Base-by-base conservation (phyloP, 2,888 invertebrate genomes). In the Cremastobaeus sp. region DNA sequence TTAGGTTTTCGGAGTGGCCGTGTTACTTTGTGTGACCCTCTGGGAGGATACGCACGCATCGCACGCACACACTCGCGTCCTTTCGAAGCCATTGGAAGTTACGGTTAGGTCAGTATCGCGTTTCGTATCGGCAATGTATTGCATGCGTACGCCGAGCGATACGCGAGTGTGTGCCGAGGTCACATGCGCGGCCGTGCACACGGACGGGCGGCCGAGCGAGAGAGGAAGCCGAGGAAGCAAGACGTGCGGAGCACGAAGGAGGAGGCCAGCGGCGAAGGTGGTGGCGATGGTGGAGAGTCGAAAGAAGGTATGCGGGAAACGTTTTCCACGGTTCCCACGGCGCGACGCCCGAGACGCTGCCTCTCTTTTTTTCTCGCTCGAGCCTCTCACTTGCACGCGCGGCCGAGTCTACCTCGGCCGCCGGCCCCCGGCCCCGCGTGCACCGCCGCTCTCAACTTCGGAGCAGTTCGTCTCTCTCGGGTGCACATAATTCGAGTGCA, bases 261-360 rank as follows among this genome's bases (percentile, higher is more conserved):
- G 68, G 52, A 70, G 71, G 62, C 64, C 4, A 1, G 12, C 12
- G 28, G 64, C 72, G 66, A 73, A 69, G 54, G 54, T 70, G 62
- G 72, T 66, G 75, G 32, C 50, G 65, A 54, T 48, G 48, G 43
- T 25, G 55, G 60, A 54, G 68, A 34, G 37, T 17, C 50, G 43
- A 48, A 52, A 66, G 78, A 80, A 79, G 83, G 83, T 84, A 85
- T 85, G 84, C 84, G 85, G 83, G 83, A 85, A 85, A 84, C 82
- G 82, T 85, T 86, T 86, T 84, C 85, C 86, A 83, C 81, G 84
- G 85, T 86, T 86, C 86, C 85, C 86, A 86, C 86, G 86, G 81
- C 82, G 80, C 81, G 80, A 82, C 81, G 82, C 81, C 79, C 80
- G 72, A 65, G 75, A 75, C 50, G 57, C 71, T 71, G 77, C 77